phyloP scores from a whole-genome alignment of 2,888 invertebrate genomes.

The Nasonia oneida region DNA sequence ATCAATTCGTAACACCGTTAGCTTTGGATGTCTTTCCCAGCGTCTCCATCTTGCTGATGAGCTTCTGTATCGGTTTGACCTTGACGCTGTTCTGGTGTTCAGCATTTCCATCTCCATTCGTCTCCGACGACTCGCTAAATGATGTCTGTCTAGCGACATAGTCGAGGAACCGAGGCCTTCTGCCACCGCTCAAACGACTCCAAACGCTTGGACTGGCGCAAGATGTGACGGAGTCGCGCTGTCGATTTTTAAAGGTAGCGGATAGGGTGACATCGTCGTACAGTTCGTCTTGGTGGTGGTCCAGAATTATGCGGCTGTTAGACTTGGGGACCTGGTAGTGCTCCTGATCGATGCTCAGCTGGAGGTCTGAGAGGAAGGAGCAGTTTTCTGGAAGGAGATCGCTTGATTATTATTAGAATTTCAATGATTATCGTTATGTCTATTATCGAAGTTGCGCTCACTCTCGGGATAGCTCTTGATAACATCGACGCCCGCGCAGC shows the following conservation, averaged over 20 bases:
- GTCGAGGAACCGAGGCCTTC: slow-evolving; percentile 42
- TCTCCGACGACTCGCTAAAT: slow-evolving; percentile 23
- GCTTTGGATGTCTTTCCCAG: slow-evolving; percentile 66
- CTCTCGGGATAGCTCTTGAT: slow-evolving; percentile 49
- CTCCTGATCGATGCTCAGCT: slow-evolving; percentile 65
- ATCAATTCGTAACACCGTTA: slow-evolving; percentile 47
- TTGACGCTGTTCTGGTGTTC: slow-evolving; percentile 63
- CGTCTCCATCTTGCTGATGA: slow-evolving; percentile 74
- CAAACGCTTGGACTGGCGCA: slow-evolving; percentile 64
- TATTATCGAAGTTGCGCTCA: neutral
- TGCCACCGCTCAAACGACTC: slow-evolving; percentile 70
- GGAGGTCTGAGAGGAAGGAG: slow-evolving; percentile 57
- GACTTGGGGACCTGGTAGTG: slow-evolving; percentile 72
- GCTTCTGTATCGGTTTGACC: slow-evolving; percentile 72
- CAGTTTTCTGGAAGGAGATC: slow-evolving; percentile 41
- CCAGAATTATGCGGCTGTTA: slow-evolving; percentile 20
- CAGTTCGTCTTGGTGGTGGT: slow-evolving; percentile 66
- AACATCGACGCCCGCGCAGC: slow-evolving; percentile 48
- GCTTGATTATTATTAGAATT: neutral
- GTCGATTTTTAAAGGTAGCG: slow-evolving; percentile 69
- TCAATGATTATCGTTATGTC: no score
- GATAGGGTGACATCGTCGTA: slow-evolving; percentile 74
- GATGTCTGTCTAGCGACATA: slow-evolving; percentile 32
- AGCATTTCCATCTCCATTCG: slow-evolving; percentile 40
- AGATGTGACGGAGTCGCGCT: slow-evolving; percentile 62